These are phyloP conservation scores for Lochmaea capreae DNA, from an alignment of 2,888 invertebrate genomes.

Conservation along the genomic window DNA sequence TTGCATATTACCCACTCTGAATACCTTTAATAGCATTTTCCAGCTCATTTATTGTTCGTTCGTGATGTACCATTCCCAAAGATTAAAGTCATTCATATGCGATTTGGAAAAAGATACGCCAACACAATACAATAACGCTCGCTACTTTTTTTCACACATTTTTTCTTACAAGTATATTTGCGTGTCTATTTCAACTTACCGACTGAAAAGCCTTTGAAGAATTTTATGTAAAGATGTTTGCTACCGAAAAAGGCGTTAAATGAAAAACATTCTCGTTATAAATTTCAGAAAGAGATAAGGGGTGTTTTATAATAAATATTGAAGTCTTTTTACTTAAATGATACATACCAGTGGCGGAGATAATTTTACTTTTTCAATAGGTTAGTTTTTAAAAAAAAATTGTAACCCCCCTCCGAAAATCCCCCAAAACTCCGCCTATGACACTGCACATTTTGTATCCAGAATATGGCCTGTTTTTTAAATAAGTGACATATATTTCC, in stretches of 20 bases:
- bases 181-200: not conserved
- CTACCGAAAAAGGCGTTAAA: not conserved
- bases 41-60: constrained; percentile 1
- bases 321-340: too few species aligned
- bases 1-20: not conserved
- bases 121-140: not conserved
- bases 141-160: not conserved
- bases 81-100: constrained; percentile 12
- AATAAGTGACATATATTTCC: too few species aligned
- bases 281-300: not conserved
- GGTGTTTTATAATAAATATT: too few species aligned
- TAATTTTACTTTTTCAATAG: too few species aligned
- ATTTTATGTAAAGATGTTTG: not conserved
- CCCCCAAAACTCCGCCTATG: too few species aligned
- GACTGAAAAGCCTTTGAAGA: too few species aligned
- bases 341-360: too few species aligned
- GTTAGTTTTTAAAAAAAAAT: too few species aligned
- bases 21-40: constrained; percentile 4
- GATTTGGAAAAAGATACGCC: not conserved
- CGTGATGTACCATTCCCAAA: not conserved
- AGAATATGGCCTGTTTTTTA: too few species aligned
- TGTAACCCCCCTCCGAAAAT: too few species aligned
- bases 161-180: not conserved
- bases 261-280: not conserved
- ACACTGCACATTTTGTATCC: too few species aligned